Evolutionary conservation across 53 echinoderm and acorn worm genomes (phyloP), one percentile per base, ranked within the genome.

Genomic region (Actinopyga echinites): DNA sequence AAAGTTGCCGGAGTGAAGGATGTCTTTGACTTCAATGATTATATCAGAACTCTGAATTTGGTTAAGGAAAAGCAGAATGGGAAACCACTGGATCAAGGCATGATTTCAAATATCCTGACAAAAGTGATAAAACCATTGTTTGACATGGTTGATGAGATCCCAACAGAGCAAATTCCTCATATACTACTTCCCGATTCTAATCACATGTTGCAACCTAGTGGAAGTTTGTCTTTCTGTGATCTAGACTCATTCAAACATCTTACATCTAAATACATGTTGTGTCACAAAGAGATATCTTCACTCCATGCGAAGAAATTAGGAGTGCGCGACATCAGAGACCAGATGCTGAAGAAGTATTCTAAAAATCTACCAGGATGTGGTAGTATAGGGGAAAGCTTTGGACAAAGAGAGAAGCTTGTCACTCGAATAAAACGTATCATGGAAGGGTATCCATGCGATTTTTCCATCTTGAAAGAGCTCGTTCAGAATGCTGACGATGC

Each of bases 401-500:
- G 96, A 25, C 96, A 96, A 71, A 85, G 61, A n/a, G 89, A 96
- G 82, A 58, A 93, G 61, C 85, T 96, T 35, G 86, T 89, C 43
- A 85, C 78, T 31, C 89, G 96, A 24, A 87, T 96, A 6, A 89
- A 65, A 12, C 86, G 90, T 6, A 96, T 96, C 28, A 56, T 96
- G 30, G 66, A 81, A 17, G 87, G 82, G 3, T 93, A 93, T 87
- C 91, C 91, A 34, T 73, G 85, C 25, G 93, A 91, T 42, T 88
- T 78, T 75, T 83, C 88, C 40, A 87, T 96, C 22, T 82, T 96
- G 19, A 96, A 93, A 75, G 96, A 96, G 80, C 80, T 96, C 38
- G 85, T 95, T 5, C 95, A 95, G 81, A 95, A 96, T 87, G 92
- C 96, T 13, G 96, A 96, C 57, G 96, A 96, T 85, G 93, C 96